Evolutionary conservation across 2,888 invertebrate species (phyloP).

Genomic region (Megalurothrips usitatus): DNA sequence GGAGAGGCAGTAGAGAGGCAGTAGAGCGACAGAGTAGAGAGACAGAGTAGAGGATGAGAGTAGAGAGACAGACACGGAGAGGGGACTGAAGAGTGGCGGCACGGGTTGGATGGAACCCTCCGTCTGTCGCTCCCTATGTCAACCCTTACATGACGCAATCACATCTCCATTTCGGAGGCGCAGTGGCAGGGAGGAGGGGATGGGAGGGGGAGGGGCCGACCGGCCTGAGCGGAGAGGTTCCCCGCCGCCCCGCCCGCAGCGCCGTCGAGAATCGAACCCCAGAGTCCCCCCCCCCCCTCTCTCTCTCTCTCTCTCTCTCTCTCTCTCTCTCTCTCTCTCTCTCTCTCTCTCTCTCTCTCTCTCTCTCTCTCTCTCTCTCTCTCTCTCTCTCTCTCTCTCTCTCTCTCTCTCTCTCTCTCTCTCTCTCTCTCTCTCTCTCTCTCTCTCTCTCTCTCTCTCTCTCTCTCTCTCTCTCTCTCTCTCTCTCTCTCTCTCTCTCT

Average conservation of each 20-base stretch:
- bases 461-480: too few species aligned
- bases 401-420: too few species aligned
- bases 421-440: too few species aligned
- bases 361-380: too few species aligned
- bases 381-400: too few species aligned
- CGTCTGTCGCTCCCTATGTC: neutral
- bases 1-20: conserved; percentile 16
- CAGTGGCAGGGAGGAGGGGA: too few species aligned
- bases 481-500: too few species aligned
- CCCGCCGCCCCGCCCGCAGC: neutral
- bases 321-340: neutral
- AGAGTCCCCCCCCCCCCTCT: neutral
- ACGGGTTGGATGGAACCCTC: neutral
- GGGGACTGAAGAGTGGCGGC: neutral
- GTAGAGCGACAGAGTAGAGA: neutral
- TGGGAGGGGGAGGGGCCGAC: neutral
- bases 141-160: conserved; percentile 25
- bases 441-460: too few species aligned
- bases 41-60: too few species aligned
- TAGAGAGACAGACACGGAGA: neutral
- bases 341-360: too few species aligned
- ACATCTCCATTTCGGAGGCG: neutral
- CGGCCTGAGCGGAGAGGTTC: neutral
- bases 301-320: neutral
- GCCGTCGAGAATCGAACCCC: too few species aligned